Conservation (phyloP, 2,888 invertebrate species). For the Caenorhabditis uteleia region DNA sequence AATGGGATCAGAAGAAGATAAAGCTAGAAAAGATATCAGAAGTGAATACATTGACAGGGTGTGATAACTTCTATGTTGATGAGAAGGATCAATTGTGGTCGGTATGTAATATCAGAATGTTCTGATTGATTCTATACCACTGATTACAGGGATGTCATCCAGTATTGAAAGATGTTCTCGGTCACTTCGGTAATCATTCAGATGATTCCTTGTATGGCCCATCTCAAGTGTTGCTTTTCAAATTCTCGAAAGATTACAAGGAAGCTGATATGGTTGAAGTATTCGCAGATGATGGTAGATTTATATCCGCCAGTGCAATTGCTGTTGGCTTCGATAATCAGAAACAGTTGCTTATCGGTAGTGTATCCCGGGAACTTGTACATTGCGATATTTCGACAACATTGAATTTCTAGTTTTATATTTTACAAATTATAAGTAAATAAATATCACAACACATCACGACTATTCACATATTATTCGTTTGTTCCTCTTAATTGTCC, state of each 20-base stretch:
- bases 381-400: conserved; percentile 27
- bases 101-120: conserved; percentile 10
- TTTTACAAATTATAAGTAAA: background rate
- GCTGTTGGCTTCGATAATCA: conserved; percentile 22
- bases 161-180: conserved; percentile 20
- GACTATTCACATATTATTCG: background rate
- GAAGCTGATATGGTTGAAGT: conserved; percentile 29
- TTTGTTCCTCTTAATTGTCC: background rate
- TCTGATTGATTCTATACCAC: background rate
- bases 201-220: conserved; percentile 16
- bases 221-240: conserved; percentile 41
- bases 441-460: background rate
- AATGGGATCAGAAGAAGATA: conserved; percentile 13
- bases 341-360: conserved; percentile 38
- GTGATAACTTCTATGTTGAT: conserved; percentile 47
- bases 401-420: conserved; percentile 9
- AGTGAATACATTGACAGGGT: conserved; percentile 26
- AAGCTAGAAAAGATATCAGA: conserved; percentile 10
- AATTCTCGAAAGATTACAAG: conserved; percentile 33
- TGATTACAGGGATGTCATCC: conserved; percentile 46
- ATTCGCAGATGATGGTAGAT: conserved; percentile 39
- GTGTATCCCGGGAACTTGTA: conserved; percentile 28
- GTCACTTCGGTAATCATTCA: conserved; percentile 21
- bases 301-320: conserved; percentile 28
- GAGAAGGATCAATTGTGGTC: conserved; percentile 33